Evolutionary conservation across 2,888 invertebrate species (phyloP).

Genomic region (Dicyrtomina minuta): DNA sequence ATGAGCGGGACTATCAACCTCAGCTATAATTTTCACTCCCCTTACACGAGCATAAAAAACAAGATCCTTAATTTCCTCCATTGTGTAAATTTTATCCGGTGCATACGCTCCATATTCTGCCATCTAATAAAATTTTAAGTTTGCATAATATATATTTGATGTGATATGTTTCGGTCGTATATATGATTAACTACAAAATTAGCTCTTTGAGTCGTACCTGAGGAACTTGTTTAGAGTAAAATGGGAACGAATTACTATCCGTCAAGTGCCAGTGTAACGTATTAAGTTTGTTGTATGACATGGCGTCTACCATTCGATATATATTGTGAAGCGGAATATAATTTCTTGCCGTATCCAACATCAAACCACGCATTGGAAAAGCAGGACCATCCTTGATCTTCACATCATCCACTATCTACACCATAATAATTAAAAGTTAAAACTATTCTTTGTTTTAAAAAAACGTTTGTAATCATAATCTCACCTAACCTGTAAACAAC

Average conservation of each 20-base stretch:
- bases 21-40: slow-evolving; percentile 58
- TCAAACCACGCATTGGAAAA: slow-evolving; percentile 72
- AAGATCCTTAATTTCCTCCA: slow-evolving; percentile 59
- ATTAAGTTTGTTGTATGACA: slow-evolving; percentile 87
- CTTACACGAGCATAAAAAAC: slow-evolving; percentile 59
- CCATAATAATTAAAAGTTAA: not conserved
- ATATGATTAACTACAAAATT: not conserved
- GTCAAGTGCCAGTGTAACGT: slow-evolving; percentile 88
- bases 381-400: slow-evolving; percentile 42
- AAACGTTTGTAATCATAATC: not conserved
- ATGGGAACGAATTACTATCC: slow-evolving; percentile 91
- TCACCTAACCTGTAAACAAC: slow-evolving; percentile 59
- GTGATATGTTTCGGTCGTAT: slow-evolving; percentile 31
- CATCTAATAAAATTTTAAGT: slow-evolving; percentile 63
- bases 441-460: not conserved
- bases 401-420: slow-evolving; percentile 35
- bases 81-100: slow-evolving; percentile 66
- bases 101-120: slow-evolving; percentile 64
- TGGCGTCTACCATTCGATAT: slow-evolving; percentile 77
- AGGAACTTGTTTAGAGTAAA: slow-evolving; percentile 71
- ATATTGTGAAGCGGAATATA: slow-evolving; percentile 73
- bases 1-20: slow-evolving; percentile 59
- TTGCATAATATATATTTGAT: not conserved
- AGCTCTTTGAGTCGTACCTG: slow-evolving; percentile 56
- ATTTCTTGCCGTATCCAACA: slow-evolving; percentile 88